phyloP scores from a whole-genome alignment of 2,113 vertebrate species.

The Aldabrachelys gigantea region DNA sequence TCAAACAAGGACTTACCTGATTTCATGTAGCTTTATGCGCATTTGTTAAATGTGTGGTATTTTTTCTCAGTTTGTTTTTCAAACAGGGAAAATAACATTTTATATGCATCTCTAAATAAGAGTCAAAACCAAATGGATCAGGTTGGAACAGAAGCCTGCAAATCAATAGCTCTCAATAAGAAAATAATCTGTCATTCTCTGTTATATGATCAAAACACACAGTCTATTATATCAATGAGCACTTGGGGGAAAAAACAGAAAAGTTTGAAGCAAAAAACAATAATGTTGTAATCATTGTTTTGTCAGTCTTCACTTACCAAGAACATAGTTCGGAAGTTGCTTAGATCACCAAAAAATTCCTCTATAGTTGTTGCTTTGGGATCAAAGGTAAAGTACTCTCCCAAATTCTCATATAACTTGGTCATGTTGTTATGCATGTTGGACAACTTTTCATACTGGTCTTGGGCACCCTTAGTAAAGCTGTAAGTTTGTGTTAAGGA shows the following conservation, averaged over 20 bases:
- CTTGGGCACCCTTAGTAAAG: slow-evolving; percentile 90
- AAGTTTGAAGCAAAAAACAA: neutral
- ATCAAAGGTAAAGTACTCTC: slow-evolving; percentile 93
- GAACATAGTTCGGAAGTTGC: slow-evolving; percentile 91
- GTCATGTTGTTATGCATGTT: slow-evolving; percentile 97
- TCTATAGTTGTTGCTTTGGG: slow-evolving; percentile 88
- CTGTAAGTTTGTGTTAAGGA: slow-evolving; percentile 90
- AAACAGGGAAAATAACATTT: neutral
- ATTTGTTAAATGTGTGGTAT: neutral
- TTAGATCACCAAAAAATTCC: slow-evolving; percentile 95
- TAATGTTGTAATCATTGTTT: neutral
- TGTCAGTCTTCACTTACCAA: slow-evolving; percentile 86
- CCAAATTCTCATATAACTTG: slow-evolving; percentile 92
- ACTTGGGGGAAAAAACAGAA: neutral
- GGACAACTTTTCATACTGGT: slow-evolving; percentile 94
- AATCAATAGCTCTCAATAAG: neutral
- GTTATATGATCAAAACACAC: slow-evolving; percentile 15
- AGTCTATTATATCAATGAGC: neutral
- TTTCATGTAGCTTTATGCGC: accelerated
- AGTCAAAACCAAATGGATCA: neutral
- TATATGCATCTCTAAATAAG: neutral
- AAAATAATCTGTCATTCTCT: slow-evolving; percentile 37
- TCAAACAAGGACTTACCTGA: neutral
- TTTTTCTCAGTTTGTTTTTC: neutral
- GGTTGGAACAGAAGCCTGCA: neutral